These are phyloP conservation scores for Amphipyra berbera DNA, from an alignment of 2,888 invertebrate genomes.

Conservation along the genomic window DNA sequence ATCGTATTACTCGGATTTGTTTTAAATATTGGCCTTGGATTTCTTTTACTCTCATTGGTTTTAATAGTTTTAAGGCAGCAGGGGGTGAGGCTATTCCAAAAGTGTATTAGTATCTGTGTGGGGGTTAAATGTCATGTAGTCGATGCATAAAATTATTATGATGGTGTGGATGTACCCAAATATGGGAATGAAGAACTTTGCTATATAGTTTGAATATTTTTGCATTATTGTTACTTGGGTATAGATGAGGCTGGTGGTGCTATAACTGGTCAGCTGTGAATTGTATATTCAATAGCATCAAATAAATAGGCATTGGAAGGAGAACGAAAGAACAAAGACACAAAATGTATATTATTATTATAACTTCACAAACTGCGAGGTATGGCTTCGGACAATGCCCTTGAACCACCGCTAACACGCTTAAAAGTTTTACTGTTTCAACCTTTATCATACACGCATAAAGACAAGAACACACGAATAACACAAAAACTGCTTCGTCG, in stretches of 20 bases:
- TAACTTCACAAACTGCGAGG: not conserved
- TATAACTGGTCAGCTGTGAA: no score
- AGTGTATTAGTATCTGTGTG: constrained; percentile 14
- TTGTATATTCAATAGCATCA: no score
- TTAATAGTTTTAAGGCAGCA: constrained; percentile 30
- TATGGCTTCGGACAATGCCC: constrained; percentile 11
- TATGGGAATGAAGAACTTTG: no score
- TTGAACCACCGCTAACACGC: constrained; percentile 8
- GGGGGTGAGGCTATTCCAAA: constrained; percentile 23
- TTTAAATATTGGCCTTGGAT: constrained; percentile 25
- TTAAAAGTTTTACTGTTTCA: constrained; percentile 1
- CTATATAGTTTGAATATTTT: no score
- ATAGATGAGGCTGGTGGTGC: no score
- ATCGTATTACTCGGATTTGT: constrained; percentile 14
- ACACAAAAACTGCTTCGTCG: constrained; percentile 1
- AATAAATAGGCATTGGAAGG: not conserved
- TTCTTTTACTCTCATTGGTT: constrained; percentile 9
- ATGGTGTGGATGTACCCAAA: not conserved
- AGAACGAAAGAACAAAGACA: not conserved
- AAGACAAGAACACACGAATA: constrained; percentile 6
- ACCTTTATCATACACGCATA: not conserved
- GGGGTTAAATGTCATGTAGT: constrained; percentile 1
- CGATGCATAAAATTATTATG: constrained; percentile 1
- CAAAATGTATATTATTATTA: not conserved
- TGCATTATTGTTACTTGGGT: no score